These are phyloP conservation scores for Pterostichus niger DNA, from an alignment of 2,888 invertebrate genomes.

Conservation along the genomic window DNA sequence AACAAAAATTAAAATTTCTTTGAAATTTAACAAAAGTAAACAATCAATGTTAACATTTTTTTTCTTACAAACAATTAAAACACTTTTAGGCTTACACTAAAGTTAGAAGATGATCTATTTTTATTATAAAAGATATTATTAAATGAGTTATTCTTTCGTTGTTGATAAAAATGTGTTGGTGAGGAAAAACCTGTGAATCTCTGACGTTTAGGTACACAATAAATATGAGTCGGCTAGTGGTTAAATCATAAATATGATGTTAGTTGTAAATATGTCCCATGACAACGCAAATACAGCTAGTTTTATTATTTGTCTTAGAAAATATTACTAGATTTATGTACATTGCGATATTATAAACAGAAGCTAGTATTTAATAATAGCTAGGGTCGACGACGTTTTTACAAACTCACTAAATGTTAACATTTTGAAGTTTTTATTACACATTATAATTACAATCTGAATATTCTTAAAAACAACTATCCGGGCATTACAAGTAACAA, in stretches of 20 bases:
- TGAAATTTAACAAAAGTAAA: slow-evolving; percentile 52
- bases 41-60: slow-evolving; percentile 47
- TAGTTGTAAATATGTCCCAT: slow-evolving; percentile 39
- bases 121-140: slow-evolving; percentile 62
- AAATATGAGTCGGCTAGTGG: not conserved
- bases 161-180: slow-evolving; percentile 31
- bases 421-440: slow-evolving; percentile 65
- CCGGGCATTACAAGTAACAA: slow-evolving; percentile 63
- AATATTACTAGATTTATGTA: slow-evolving; percentile 49
- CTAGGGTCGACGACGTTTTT: slow-evolving; percentile 29
- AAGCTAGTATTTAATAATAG: not conserved
- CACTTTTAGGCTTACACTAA: slow-evolving; percentile 53
- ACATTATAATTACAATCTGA: slow-evolving; percentile 64
- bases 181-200: slow-evolving; percentile 21
- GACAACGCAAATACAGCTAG: slow-evolving; percentile 54
- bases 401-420: slow-evolving; percentile 55
- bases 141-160: slow-evolving; percentile 56
- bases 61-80: slow-evolving; percentile 59
- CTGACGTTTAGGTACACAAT: slow-evolving; percentile 14
- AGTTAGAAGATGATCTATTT: slow-evolving; percentile 45
- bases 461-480: slow-evolving; percentile 62
- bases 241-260: slow-evolving; percentile 49
- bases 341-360: slow-evolving; percentile 34
- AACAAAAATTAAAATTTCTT: slow-evolving; percentile 55
- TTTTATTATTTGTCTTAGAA: slow-evolving; percentile 23